Evolutionary conservation across 2,888 invertebrate genomes (phyloP), one percentile per base, ranked within the genome.

Genomic region (Cryptocephalus moraei): DNA sequence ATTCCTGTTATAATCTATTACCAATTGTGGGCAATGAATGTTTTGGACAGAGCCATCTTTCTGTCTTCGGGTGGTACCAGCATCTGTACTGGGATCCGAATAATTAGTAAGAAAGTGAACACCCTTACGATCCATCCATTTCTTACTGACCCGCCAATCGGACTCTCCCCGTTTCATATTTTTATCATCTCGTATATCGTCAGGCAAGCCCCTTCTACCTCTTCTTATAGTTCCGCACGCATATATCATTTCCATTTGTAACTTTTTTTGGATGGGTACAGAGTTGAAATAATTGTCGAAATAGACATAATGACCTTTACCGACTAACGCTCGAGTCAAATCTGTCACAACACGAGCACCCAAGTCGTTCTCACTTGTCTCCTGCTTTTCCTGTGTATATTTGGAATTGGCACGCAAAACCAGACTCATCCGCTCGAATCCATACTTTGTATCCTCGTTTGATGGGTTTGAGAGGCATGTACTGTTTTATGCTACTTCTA

Each of bases 381-480:
- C 41, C 43, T 9, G 42, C 39, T 46, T 52, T 53, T 14, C 53
- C 62, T 22, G 59, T 57, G 48, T 64, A 61, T 33, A 58, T 55
- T 46, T 57, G 47, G 46, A 56, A 58, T 32, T 57, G 33, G 32
- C 40, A 46, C n/a, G 51, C 32, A 46, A 51, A 59, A 8, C 56
- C 56, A 12, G 32, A 42, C 41, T 47, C 22, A 41, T 55, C 51
- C 12, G 51, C 51, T 32, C 51, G 32, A 32, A 51, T 46, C 57
- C 56, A 56, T 9, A 58, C 51, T 49, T 62, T 63, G 51, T 61
- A 63, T 8, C 63, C 62, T 38, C 63, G 52, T 56, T 61, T 63
- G 47, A 59, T 58, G 13, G 60, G 60, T 51, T 64, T 62, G 45
- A 54, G 57, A 22, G 61, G 61, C 45, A 62, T 56, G 54, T 61